Conservation (phyloP, 2,113 vertebrate genomes). For the Phylloscopus trochiloides region DNA sequence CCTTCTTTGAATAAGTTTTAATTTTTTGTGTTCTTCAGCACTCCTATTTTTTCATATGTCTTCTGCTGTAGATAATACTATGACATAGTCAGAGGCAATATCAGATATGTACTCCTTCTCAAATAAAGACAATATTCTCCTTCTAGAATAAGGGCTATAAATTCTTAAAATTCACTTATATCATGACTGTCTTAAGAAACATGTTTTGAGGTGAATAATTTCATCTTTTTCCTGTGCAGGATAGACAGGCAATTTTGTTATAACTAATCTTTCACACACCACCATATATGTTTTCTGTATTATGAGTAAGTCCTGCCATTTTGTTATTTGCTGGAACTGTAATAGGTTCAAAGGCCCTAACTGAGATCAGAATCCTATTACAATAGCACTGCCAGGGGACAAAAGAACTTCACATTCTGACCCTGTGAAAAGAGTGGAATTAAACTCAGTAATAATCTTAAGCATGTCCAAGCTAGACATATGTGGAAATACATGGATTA, state of each 20-base stretch:
- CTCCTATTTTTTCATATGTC: background rate
- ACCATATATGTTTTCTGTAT: background rate
- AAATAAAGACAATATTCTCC: background rate
- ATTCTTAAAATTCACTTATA: background rate
- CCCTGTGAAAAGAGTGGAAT: background rate
- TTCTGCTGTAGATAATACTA: background rate
- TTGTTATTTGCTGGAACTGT: background rate
- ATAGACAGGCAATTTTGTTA: background rate
- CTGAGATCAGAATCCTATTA: background rate
- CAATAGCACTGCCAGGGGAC: background rate
- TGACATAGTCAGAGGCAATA: background rate
- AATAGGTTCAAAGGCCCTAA: background rate
- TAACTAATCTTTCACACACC: background rate
- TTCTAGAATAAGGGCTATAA: background rate
- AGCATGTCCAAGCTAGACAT: background rate
- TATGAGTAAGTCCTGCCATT: background rate
- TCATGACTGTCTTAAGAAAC: background rate
- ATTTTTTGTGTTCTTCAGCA: background rate
- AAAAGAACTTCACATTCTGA: background rate
- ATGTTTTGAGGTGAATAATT: background rate
- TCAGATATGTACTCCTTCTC: background rate
- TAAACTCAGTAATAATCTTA: background rate
- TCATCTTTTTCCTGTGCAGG: background rate
- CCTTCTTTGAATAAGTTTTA: background rate
- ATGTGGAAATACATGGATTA: background rate